Conservation (phyloP, 2,888 invertebrate species). For the Galeopsomyia nigrocyanea region DNA sequence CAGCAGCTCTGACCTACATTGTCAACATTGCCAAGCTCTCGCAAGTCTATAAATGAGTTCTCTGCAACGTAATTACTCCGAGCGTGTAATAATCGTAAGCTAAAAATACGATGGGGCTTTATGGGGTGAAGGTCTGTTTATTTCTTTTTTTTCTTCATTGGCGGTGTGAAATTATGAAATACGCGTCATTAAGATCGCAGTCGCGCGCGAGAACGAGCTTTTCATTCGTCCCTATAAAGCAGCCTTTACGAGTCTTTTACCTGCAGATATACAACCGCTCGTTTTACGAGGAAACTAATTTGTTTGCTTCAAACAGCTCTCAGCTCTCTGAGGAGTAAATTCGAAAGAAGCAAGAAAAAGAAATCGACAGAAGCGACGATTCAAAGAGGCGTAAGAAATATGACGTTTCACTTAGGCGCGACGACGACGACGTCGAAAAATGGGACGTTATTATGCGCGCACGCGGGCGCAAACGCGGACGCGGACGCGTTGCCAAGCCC, state of each 20-base stretch:
- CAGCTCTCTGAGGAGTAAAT: background rate
- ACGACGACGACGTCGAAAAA: background rate
- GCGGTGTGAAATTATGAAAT: background rate
- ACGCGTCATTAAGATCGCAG: too few relatives aligned
- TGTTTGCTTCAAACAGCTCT: too few relatives aligned
- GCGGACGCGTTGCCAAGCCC: background rate
- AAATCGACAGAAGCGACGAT: constrained; percentile 15
- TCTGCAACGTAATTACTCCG: constrained; percentile 26
- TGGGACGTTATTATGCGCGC: constrained; percentile 10
- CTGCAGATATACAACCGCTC: too few relatives aligned
- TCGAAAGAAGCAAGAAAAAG: constrained; percentile 23
- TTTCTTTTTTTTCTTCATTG: background rate
- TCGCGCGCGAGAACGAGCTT: too few relatives aligned
- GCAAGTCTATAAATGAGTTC: constrained; percentile 28
- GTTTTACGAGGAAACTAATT: too few relatives aligned
- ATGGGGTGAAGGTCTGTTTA: constrained; percentile 4
- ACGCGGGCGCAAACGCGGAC: background rate
- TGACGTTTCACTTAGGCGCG: background rate
- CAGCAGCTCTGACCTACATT: constrained; percentile 36
- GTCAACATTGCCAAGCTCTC: constrained; percentile 8
- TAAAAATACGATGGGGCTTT: constrained; percentile 21
- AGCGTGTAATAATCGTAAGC: constrained; percentile 21
- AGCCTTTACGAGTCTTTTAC: too few relatives aligned
- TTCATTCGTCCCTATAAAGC: too few relatives aligned
- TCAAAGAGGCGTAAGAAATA: constrained; percentile 15